These are phyloP conservation scores for Volucella zonaria DNA, from an alignment of 2,888 invertebrate species.

Conservation along the genomic window DNA sequence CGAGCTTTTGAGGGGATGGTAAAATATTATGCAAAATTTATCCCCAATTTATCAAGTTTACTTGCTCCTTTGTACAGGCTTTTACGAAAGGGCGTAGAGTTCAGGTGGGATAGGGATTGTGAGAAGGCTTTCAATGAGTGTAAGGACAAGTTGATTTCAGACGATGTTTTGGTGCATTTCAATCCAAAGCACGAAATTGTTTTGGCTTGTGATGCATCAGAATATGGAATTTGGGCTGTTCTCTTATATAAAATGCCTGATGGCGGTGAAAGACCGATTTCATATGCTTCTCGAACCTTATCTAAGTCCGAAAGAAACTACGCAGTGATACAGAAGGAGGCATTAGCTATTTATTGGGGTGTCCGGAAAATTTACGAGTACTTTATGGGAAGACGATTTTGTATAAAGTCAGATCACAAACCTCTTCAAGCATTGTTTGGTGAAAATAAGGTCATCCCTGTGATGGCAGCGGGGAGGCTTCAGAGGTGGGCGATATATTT, in stretches of 20 bases:
- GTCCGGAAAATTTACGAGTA: constrained; percentile 80
- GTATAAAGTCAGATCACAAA: constrained; percentile 64
- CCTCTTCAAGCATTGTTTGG: constrained; percentile 38
- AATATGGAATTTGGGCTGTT: constrained; percentile 33
- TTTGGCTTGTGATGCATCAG: constrained; percentile 7
- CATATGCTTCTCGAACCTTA: constrained; percentile 41
- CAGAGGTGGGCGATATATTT: no score
- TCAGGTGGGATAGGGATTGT: not conserved
- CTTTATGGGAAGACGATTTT: constrained; percentile 77
- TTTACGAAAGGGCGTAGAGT: not conserved
- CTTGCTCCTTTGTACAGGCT: constrained; percentile 6
- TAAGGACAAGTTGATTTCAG: not conserved
- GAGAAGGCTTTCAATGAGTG: not conserved
- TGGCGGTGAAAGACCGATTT: constrained; percentile 44
- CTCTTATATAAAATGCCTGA: constrained; percentile 34
- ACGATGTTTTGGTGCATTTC: constrained; percentile 10
- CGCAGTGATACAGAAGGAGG: constrained; percentile 76
- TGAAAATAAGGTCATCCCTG: no score
- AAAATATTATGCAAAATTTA: no score
- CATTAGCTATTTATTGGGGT: constrained; percentile 78
- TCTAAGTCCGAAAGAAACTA: constrained; percentile 66
- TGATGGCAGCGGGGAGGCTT: no score
- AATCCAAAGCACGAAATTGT: not conserved
- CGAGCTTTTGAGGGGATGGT: no score
- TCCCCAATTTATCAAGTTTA: no score